Base-by-base conservation (phyloP, 2,113 vertebrate species). In the Mormoops blainvillei region DNA sequence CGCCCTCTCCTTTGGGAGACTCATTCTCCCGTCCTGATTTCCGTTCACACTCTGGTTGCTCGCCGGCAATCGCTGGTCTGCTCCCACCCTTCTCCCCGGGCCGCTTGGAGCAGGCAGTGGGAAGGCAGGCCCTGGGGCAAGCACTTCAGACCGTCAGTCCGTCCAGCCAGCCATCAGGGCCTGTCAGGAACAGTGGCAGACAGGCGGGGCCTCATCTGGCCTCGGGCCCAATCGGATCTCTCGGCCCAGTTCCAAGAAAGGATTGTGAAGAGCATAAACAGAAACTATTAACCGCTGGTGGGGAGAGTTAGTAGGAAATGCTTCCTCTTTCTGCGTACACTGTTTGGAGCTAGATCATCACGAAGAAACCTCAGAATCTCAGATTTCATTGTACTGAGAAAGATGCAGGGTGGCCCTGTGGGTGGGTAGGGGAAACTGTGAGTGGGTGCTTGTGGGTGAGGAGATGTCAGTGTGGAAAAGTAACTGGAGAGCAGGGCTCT, bases 281-380 rank as follows among this genome's bases (percentile, higher is more conserved):
- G 87, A 89, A 89, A 70, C 92, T 76, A 38, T 84, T 19, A 45
- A 33, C 52, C 84, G 19, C 58, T 38, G 65, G 76, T 36, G 0
- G 8, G 36, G 68, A 45, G 48, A 41, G 13, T 26, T 36, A 7
- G 89, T 45, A 68, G 78, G 61, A 86, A 89, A 71, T 33, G 58
- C 36, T 41, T 78, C 33, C 33, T 88, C 43, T 73, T 81, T 58
- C 71, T 77, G 9, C 76, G 58, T n/a, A 48, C 45, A 0, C 36
- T 48, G n/a, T 82, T 89, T 67, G 68, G 93, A 82, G 65, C 80
- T 50, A 33, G 48, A 33, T 78, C 63, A 4, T 52, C 28, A 16
- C 10, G 50, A 74, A 95, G 74, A 95, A 89, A 85, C 78, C 74
- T 84, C 81, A 87, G 5, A n/a, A 50, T 80, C 91, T 97, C 94